phyloP scores from a whole-genome alignment of 2,888 invertebrate genomes.

The Sepiola atlantica region DNA sequence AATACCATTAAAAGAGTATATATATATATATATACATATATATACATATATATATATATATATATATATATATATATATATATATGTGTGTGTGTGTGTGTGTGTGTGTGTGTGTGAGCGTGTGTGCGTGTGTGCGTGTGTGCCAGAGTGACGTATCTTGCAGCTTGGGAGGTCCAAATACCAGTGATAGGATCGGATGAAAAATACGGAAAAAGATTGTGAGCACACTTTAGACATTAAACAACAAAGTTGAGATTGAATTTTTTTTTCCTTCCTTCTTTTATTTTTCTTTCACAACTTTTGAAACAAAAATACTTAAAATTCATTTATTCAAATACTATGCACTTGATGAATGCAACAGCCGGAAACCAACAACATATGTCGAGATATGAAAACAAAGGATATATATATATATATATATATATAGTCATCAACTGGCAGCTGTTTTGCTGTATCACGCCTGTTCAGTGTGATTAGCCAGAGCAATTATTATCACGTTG shows the following conservation, averaged over 20 bases:
- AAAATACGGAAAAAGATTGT: not conserved
- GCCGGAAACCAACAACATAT: constrained; percentile 21
- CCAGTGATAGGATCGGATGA: not conserved
- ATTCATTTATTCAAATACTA: constrained; percentile 2
- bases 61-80: not conserved
- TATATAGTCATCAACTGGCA: no score
- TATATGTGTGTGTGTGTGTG: not conserved
- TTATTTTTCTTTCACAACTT: not conserved
- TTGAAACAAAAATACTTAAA: constrained; percentile 32
- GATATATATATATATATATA: constrained; percentile 34
- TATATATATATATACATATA: not conserved
- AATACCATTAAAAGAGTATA: not conserved
- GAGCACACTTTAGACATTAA: not conserved
- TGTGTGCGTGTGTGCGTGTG: not conserved
- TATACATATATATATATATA: not conserved
- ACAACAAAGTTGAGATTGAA: not conserved
- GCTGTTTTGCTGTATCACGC: no score
- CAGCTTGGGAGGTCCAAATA: not conserved
- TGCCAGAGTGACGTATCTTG: not conserved
- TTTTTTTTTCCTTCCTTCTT: not conserved
- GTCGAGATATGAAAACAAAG: not conserved
- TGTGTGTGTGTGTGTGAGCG: not conserved
- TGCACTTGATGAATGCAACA: constrained; percentile 8
- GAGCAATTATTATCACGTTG: no score
- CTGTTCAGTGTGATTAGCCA: no score